Conservation (phyloP, 2,888 invertebrate genomes). For the Lepas anatifera region DNA sequence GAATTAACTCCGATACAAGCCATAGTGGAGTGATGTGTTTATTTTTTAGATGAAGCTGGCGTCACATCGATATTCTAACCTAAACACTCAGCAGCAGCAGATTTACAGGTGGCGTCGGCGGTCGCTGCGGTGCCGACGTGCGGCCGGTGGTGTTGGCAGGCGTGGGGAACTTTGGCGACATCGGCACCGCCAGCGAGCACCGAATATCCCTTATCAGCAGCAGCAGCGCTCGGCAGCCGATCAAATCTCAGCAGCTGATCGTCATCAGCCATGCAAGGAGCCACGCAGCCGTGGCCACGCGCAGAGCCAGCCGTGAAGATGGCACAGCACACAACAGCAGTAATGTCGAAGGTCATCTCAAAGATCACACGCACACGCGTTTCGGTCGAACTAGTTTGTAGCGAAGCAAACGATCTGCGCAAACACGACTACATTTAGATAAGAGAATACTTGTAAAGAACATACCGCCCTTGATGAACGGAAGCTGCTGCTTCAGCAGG, state of each 20-base stretch:
- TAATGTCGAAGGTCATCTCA: too few relatives aligned
- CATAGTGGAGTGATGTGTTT: constrained; percentile 7
- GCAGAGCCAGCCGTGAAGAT: too few relatives aligned
- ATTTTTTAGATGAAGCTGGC: constrained; percentile 11
- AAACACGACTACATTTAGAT: not conserved
- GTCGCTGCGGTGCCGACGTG: not conserved
- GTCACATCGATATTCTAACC: not conserved
- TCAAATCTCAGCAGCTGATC: not conserved
- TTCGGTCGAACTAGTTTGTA: too few relatives aligned
- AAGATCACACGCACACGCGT: too few relatives aligned
- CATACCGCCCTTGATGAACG: not conserved
- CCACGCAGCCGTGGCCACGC: too few relatives aligned
- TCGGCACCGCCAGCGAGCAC: not conserved
- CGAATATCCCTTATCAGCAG: not conserved
- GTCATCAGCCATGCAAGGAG: not conserved
- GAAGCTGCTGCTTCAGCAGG: not conserved
- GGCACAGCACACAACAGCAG: too few relatives aligned
- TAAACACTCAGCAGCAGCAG: not conserved
- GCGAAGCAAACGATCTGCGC: not conserved
- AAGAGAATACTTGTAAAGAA: not conserved
- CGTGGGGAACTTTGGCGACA: not conserved
- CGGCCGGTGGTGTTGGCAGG: not conserved
- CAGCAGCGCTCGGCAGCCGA: not conserved
- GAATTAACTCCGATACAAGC: too few relatives aligned
- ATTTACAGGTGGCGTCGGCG: not conserved